Evolutionary conservation across 1,140 invertebrate genomes (phyloP).

Genomic region (Stegodyphus dumicola): DNA sequence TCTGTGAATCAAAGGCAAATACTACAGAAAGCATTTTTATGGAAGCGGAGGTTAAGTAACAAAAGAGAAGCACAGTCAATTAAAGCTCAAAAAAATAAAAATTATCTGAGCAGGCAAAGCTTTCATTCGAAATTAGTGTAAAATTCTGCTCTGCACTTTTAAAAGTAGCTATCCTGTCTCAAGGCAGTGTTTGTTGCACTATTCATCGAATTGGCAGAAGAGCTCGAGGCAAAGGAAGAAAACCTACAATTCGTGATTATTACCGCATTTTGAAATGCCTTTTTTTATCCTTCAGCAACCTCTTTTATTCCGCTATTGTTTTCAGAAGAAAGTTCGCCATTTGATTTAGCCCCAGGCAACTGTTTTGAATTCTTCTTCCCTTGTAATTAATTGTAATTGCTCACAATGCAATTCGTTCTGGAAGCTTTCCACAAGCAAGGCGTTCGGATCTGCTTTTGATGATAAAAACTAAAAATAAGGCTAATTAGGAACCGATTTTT

Average conservation of each 20-base stretch:
- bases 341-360: constrained; percentile 52
- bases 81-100: constrained; percentile 5
- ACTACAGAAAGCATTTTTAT: background rate
- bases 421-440: constrained; percentile 10
- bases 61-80: background rate
- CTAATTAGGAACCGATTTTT: constrained; percentile 56
- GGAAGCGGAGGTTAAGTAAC: background rate
- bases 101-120: background rate
- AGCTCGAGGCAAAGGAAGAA: constrained; percentile 30
- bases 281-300: constrained; percentile 24
- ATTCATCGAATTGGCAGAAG: constrained; percentile 30
- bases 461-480: constrained; percentile 41
- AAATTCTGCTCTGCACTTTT: constrained; percentile 43
- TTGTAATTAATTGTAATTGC: constrained; percentile 60
- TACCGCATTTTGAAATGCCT: constrained; percentile 40
- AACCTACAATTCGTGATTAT: constrained; percentile 57
- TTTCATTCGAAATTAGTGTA: constrained; percentile 19
- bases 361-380: constrained; percentile 58
- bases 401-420: constrained; percentile 52
- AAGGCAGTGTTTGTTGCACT: constrained; percentile 3
- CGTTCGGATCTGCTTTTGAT: constrained; percentile 35
- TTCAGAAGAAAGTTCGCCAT: constrained; percentile 53
- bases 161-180: constrained; percentile 37
- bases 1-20: background rate
- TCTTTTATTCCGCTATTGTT: constrained; percentile 29